A percentile compares a stretch with the other conserved stretches of the same genome.
Conservation (phyloP, 2,113 vertebrate genomes). For the Microcebus lehilahytsara region DNA sequence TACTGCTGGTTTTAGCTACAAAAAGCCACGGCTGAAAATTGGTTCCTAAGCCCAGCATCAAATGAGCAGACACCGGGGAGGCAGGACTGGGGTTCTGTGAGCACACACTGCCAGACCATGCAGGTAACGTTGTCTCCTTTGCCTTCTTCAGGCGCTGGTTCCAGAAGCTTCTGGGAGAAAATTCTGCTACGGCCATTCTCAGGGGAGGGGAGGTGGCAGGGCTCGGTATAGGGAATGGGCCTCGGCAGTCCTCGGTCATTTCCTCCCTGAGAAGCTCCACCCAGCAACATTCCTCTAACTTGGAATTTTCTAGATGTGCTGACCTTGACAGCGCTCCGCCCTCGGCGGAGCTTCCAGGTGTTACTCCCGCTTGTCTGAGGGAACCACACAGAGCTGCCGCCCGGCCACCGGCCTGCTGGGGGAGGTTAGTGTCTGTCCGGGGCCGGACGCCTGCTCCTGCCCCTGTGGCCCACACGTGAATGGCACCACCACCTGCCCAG, state of each 20-base stretch:
- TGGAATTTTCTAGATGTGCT: not conserved
- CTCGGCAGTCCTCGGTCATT: not conserved
- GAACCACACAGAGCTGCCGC: not conserved
- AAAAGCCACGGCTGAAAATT: not conserved
- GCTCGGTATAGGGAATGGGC: not conserved
- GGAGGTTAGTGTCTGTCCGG: not conserved
- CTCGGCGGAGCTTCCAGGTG: no score
- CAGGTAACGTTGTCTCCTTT: not conserved
- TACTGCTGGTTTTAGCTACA: not conserved
- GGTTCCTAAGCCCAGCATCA: not conserved
- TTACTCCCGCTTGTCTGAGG: not conserved
- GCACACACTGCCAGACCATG: not conserved
- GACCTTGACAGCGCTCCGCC: not conserved
- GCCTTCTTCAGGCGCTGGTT: constrained; percentile 10
- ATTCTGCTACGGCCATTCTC: not conserved
- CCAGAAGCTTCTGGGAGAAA: constrained; percentile 42
- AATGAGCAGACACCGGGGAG: not conserved
- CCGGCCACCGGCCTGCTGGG: not conserved
- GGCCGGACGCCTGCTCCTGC: not conserved
- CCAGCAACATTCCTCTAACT: not conserved
- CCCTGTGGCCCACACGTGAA: not conserved
- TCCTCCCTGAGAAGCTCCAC: not conserved
- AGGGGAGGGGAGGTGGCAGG: not conserved
- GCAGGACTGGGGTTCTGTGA: not conserved
- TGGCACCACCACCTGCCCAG: not conserved